Evolutionary conservation across 2,113 vertebrate genomes (phyloP), one percentile per base, ranked within the genome.

Genomic region (Carollia perspicillata): DNA sequence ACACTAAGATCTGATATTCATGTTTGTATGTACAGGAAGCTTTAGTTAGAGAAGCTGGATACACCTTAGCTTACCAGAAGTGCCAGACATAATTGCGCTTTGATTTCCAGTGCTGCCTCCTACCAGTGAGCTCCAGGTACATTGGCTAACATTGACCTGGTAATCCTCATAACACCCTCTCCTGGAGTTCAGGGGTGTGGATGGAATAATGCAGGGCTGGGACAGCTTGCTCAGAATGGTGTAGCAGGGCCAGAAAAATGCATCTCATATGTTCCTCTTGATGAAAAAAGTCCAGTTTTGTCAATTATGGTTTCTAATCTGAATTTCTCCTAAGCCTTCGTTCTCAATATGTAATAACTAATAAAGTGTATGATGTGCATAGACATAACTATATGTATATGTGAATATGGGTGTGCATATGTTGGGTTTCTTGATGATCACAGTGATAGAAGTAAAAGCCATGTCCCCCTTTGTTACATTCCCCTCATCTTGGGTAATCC

Each of bases 51-150:
- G 81, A 75, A 44, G 35, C 84, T 22, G 90, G 55, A 55, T 17
- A 65, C 35, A 78, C 69, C 47, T 89, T 65, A 78, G 81, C 66
- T 91, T 85, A 92, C 58, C 89, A 83, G 84, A 86, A 85, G 88
- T 71, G 35, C 81, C 14, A 12, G 84, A 77, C 74, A 74, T 79
- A 66, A 91, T 55, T 7, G 16, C 42, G 68, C 86, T 93, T 94
- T 89, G 85, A 93, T 86, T 90, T 81, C 78, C 71, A 92, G 14
- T 16, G 11, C 71, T 37, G 51, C 47, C 72, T 85, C 49, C 89
- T 89, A 49, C 72, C 35, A 84, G 20, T 0, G 12, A 92, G 75
- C 55, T 93, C 81, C 60, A 47, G 35, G 37, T 42, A 40, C 71
- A 72, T 71, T 74, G 92, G 68, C 83, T 74, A 69, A 79, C 94